These are phyloP conservation scores for Sula dactylatra DNA, from an alignment of 2,113 vertebrate species.

Conservation along the genomic window DNA sequence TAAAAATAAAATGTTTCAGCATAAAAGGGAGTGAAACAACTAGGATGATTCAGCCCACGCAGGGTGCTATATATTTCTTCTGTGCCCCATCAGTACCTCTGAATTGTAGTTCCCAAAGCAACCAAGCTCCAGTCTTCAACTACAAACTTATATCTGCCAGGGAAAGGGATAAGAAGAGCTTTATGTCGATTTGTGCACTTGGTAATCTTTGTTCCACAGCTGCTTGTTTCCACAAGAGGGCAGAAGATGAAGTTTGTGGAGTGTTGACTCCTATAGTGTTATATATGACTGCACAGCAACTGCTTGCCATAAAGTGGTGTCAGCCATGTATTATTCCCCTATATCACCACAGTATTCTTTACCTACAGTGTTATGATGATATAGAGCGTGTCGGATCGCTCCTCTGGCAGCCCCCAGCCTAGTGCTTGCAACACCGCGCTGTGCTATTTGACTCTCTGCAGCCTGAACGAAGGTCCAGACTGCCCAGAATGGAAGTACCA, in stretches of 20 bases:
- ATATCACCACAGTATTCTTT: neutral
- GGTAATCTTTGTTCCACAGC: neutral
- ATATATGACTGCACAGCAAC: neutral
- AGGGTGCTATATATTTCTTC: neutral
- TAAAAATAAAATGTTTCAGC: constrained; percentile 35
- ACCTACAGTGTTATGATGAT: neutral
- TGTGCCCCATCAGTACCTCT: neutral
- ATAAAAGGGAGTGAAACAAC: constrained; percentile 27
- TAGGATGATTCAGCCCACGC: constrained; percentile 12
- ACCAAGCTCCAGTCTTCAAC: neutral
- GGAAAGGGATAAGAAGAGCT: neutral
- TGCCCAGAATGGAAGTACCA: neutral
- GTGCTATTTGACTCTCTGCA: neutral
- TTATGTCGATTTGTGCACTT: neutral
- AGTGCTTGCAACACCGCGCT: neutral
- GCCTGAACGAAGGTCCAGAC: neutral
- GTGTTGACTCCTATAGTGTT: neutral
- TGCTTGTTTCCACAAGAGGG: neutral
- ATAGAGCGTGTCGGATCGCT: neutral
- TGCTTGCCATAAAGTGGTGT: neutral
- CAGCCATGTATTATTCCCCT: neutral
- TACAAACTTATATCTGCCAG: neutral
- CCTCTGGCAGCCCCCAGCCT: neutral
- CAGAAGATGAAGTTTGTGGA: neutral
- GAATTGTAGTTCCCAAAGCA: constrained; percentile 18